Conservation (phyloP, 2,113 vertebrate species). For the Tragelaphus strepsiceros region DNA sequence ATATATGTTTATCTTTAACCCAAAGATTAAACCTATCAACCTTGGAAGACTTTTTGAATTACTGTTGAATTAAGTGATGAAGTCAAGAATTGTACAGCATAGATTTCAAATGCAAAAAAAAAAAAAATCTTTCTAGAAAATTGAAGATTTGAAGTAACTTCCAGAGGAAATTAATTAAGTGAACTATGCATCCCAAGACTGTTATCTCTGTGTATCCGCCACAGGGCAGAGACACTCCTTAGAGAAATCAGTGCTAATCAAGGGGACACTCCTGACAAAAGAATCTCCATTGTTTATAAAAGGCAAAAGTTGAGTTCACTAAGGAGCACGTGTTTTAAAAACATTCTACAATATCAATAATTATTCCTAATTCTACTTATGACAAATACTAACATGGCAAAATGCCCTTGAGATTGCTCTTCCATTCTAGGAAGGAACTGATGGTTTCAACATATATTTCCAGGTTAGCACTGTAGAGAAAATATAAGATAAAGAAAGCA, state of each 20-base stretch:
- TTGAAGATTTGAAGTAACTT: slow-evolving; percentile 19
- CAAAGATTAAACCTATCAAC: slow-evolving; percentile 31
- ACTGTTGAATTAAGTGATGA: background rate
- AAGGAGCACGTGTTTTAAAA: background rate
- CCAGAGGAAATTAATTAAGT: background rate
- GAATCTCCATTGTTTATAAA: background rate
- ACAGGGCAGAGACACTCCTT: background rate
- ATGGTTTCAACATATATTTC: background rate
- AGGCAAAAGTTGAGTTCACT: background rate
- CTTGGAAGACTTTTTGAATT: slow-evolving; percentile 2
- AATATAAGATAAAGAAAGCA: background rate
- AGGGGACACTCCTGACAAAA: background rate
- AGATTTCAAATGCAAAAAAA: background rate
- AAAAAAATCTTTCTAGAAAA: background rate
- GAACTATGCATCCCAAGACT: background rate
- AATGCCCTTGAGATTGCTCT: background rate
- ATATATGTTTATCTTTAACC: slow-evolving; percentile 34
- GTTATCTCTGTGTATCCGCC: background rate
- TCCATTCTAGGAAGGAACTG: background rate
- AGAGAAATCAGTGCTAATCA: background rate
- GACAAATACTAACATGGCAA: background rate
- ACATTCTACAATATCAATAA: background rate
- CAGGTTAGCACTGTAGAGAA: background rate
- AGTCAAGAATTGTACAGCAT: background rate
- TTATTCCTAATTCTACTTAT: background rate